phyloP scores from a whole-genome alignment of 2,888 invertebrate genomes.

The Capitulum mitella region DNA sequence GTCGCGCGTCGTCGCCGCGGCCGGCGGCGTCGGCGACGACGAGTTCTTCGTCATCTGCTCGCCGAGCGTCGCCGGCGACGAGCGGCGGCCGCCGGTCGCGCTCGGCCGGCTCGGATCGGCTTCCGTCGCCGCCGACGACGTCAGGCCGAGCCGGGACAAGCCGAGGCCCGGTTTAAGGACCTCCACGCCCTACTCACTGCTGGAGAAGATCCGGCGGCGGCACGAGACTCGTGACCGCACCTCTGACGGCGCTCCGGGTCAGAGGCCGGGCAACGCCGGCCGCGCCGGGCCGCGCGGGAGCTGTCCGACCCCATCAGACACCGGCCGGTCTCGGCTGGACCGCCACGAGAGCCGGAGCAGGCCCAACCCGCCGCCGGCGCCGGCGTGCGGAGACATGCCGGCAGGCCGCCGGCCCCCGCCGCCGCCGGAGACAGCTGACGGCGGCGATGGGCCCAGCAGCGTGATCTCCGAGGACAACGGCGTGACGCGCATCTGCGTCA shows the following conservation, averaged over 20 bases:
- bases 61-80: not conserved
- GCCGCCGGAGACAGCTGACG: not conserved
- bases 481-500: not conserved
- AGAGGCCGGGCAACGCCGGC: not conserved
- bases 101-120: too few relatives aligned
- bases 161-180: not conserved
- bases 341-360: not conserved
- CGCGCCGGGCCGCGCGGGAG: not conserved
- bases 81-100: not conserved
- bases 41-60: conserved; percentile 17
- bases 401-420: too few relatives aligned
- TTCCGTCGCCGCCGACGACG: not conserved
- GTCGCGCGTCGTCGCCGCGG: not conserved
- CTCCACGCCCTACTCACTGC: not conserved
- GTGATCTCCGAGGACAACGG: not conserved
- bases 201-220: conserved; percentile 9
- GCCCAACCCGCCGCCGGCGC: not conserved
- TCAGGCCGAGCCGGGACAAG: not conserved
- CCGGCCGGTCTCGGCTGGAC: not conserved
- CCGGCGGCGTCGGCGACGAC: not conserved
- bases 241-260: not conserved
- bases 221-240: not conserved
- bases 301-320: not conserved
- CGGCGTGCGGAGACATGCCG: too few relatives aligned
- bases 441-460: not conserved